These are phyloP conservation scores for Luidia sarsii DNA, from an alignment of 53 echinoderm and acorn worm species.

Conservation along the genomic window DNA sequence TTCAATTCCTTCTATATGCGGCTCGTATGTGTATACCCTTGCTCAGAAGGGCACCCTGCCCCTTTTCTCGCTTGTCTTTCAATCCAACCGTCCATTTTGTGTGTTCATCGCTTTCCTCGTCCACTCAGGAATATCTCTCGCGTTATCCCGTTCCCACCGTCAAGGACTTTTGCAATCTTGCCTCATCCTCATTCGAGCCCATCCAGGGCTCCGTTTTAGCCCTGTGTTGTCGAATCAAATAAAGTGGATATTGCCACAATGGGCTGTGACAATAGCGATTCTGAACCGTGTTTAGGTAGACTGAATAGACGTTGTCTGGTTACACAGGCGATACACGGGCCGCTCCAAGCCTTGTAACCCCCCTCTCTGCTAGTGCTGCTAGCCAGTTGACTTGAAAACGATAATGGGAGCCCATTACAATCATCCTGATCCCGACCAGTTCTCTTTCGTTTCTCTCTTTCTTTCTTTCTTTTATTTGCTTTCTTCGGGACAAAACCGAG, in stretches of 20 bases:
- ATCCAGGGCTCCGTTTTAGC: neutral
- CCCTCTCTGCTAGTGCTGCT: neutral
- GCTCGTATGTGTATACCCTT: neutral
- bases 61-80: neutral
- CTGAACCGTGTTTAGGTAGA: neutral
- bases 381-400: slow-evolving; percentile 11
- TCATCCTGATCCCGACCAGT: neutral
- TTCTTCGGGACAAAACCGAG: too few species aligned
- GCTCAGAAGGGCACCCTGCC: neutral
- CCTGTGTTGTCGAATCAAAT: slow-evolving; percentile 41
- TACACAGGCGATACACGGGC: slow-evolving; percentile 8
- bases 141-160: slow-evolving; percentile 43
- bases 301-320: neutral
- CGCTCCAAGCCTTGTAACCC: too few species aligned
- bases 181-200: neutral
- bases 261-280: slow-evolving; percentile 23
- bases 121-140: too few species aligned
- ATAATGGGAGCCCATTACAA: neutral
- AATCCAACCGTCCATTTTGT: neutral
- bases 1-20: too few species aligned
- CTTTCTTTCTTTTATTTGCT: too few species aligned
- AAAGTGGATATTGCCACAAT: slow-evolving; percentile 31
- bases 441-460: too few species aligned
- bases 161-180: neutral
- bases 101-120: slow-evolving; percentile 9